A percentile compares a stretch with the other conserved stretches of the same genome.
Conservation (phyloP, 2,888 invertebrate species). For the Endomychus coccineus region DNA sequence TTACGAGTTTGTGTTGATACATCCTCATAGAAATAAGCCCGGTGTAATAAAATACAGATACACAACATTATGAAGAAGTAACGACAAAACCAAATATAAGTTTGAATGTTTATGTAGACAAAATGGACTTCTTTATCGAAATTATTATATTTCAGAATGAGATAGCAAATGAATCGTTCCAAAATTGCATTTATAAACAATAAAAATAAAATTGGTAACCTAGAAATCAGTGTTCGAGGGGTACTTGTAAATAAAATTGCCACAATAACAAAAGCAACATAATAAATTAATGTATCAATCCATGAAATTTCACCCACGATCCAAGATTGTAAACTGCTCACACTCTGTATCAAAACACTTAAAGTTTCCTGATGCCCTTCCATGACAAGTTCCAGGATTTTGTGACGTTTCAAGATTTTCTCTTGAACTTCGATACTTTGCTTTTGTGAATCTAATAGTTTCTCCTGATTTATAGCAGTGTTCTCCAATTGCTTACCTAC, state of each 20-base stretch:
- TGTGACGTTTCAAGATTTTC: conserved; percentile 48
- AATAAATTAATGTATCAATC: conserved; percentile 56
- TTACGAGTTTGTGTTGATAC: conserved; percentile 41
- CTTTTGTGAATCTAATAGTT: conserved; percentile 43
- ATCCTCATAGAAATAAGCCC: conserved; percentile 42
- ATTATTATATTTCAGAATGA: conserved; percentile 20
- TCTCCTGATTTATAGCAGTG: conserved; percentile 43
- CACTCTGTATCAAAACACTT: conserved; percentile 48
- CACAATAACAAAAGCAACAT: conserved; percentile 46
- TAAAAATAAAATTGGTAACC: conserved; percentile 49
- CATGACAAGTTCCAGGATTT: conserved; percentile 46
- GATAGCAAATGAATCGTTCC: conserved; percentile 43
- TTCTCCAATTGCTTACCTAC: conserved; percentile 46
- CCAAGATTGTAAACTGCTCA: conserved; percentile 52
- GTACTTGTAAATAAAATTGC: conserved; percentile 52
- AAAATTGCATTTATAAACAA: conserved; percentile 46
- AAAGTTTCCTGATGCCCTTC: conserved; percentile 51
- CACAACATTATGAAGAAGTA: conserved; percentile 39
- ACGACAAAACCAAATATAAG: conserved; percentile 44
- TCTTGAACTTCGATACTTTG: conserved; percentile 46
- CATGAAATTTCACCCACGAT: conserved; percentile 57
- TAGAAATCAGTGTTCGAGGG: conserved; percentile 47
- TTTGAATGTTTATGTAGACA: conserved; percentile 39
- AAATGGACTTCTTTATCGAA: conserved; percentile 25
- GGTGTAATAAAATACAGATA: conserved; percentile 34